Base-by-base conservation (phyloP, 1,140 invertebrate genomes). In the Arctopsyche grandis region DNA sequence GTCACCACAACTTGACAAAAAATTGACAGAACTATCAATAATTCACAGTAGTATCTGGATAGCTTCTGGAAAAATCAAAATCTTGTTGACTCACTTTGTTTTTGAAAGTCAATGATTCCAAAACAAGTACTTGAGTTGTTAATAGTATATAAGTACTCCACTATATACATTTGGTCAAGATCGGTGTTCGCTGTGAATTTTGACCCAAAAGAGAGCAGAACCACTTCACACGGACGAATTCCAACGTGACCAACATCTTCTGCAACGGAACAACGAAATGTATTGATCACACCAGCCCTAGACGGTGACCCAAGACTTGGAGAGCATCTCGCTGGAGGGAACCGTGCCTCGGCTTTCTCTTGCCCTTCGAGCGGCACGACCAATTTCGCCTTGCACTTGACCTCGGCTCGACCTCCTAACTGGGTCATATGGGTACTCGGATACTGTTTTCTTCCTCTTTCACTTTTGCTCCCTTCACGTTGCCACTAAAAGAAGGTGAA, bases 281-380 rank as follows among this genome's bases (percentile, higher is more conserved):
- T 56, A 56, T 21, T 4, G 14, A 21, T n/a, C 14, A 56, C 3
- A 1, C 52, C 52, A 3, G 19, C 60, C 5, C 60, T 21, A 22
- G 24, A 7, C 24, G 9, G 1, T 66, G 10, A 21, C 60, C 10
- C 63, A 26, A 24, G 22, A 66, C 24, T 66, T 12, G 24, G 21
- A 26, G n/a, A 26, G 22, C 29, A 29, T 38, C 69, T 5, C 10
- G 16, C 19, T 12, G 4, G 29, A 38, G 38, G 70, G 43, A 74
- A 74, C 44, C 46, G 70, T 74, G 70, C 44, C 70, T 74, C 70
- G 44, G 22, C 70, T 74, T 74, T 74, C 70, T 74, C 70, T 74
- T 74, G 70, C 70, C 70, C 70, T 74, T 74, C 70, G 38, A 56
- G 9, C 26, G 9, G 0, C 19, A 38, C 43, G 44, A 16, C 1